Evolutionary conservation across 2,113 vertebrate species (phyloP), one percentile per base, ranked within the genome.

Genomic region (Erinaceus europaeus): DNA sequence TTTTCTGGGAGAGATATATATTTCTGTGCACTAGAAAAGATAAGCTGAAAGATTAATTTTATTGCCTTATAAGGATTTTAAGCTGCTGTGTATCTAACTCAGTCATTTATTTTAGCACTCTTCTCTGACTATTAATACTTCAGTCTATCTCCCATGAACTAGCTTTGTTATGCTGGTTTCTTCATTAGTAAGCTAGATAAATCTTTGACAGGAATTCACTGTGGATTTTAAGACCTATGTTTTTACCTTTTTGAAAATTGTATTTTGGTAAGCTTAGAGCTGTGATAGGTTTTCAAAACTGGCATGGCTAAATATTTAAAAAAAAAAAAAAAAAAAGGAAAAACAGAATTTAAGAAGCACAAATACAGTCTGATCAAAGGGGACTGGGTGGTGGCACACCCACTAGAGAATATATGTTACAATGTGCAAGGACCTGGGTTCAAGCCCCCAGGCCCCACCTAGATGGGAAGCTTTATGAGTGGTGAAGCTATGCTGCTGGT

Each of bases 211-310:
- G 48, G 57, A 59, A 13, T 3, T 90, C 38, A 67, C 46, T 59
- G 25, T 79, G 29, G 21, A 14, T 50, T 78, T 57, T n/a, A 29
- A 78, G 25, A 83, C 40, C 18, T 62, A 13, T 34, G 44, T 72
- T 73, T 82, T 80, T 74, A 88, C 73, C 29, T 68, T 87, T 40
- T 38, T 50, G 52, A 78, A 77, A 82, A 69, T 38, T 42, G 52
- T 34, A 61, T 44, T 89, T 86, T 55, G 68, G 44, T 36, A 62
- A 32, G 65, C 29, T 11, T 71, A 73, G 44, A 69, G 53, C 5
- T 46, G 21, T 29, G 14, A 5, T 10, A 40, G 44, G 32, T 78
- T 87, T 84, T 67, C 73, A 38, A 68, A 78, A 73, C n/a, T 67
- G 65, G 38, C 67, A 81, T 69, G 53, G 52, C 59, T 61, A 79